phyloP scores from a whole-genome alignment of 2,113 vertebrate genomes.

The Scomber colias region DNA sequence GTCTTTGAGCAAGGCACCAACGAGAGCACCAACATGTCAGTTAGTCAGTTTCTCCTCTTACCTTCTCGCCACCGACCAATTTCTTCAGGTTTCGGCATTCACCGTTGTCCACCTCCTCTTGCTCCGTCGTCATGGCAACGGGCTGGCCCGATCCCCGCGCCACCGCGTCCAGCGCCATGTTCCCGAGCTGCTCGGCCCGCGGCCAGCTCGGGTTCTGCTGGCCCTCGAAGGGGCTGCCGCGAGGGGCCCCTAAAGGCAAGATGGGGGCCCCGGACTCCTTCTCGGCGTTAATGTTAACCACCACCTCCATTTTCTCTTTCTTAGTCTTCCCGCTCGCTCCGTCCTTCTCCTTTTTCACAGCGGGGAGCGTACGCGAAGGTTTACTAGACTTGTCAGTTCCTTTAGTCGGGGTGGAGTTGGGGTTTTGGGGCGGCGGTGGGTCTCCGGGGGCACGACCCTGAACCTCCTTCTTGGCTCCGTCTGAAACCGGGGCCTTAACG shows the following conservation, averaged over 20 bases:
- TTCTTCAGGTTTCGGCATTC: constrained; percentile 94
- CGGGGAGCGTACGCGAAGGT: constrained; percentile 86
- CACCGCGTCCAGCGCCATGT: constrained; percentile 89
- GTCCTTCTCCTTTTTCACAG: constrained; percentile 96
- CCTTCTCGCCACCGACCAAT: constrained; percentile 91
- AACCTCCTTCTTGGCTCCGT: constrained; percentile 92
- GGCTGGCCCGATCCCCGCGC: constrained; percentile 82
- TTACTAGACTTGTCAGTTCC: constrained; percentile 92
- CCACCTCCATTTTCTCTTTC: constrained; percentile 93
- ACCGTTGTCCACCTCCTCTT: constrained; percentile 89
- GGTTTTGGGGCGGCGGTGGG: constrained; percentile 67
- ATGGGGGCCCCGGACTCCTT: constrained; percentile 87
- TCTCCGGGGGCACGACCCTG: constrained; percentile 79
- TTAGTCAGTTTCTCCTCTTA: constrained; percentile 77
- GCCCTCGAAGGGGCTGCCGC: constrained; percentile 88
- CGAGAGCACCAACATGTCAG: too few species aligned
- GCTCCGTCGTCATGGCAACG: constrained; percentile 90
- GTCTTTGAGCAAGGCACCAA: not conserved
- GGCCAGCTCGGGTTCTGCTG: constrained; percentile 86
- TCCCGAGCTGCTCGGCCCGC: constrained; percentile 89
- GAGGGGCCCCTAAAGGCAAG: constrained; percentile 83
- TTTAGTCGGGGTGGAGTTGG: constrained; percentile 81
- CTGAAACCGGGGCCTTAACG: constrained; percentile 87
- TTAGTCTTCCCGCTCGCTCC: constrained; percentile 90
- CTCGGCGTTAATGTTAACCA: constrained; percentile 75